phyloP scores from a whole-genome alignment of 2,113 vertebrate species.

The Anolis carolinensis region DNA sequence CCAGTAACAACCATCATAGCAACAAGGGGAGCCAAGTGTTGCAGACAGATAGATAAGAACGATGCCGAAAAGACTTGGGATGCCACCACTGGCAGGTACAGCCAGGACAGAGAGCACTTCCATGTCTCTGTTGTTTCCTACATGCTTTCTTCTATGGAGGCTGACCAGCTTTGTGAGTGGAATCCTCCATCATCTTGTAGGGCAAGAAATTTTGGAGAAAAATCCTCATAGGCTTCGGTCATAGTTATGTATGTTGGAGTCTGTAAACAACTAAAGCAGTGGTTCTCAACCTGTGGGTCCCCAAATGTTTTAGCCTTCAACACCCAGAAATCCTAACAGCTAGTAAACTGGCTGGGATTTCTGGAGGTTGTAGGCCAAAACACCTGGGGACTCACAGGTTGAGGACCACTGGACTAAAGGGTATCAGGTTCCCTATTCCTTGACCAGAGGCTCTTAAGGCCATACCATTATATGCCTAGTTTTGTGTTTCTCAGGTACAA shows the following conservation, averaged over 20 bases:
- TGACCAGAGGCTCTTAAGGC: not conserved
- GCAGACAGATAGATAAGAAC: not conserved
- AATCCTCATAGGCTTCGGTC: too few relatives aligned
- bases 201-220: too few relatives aligned
- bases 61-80: not conserved
- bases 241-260: not conserved
- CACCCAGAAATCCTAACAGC: too few relatives aligned
- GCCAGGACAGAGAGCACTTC: too few relatives aligned
- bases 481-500: not conserved
- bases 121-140: not conserved
- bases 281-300: too few relatives aligned
- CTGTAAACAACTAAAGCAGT: not conserved
- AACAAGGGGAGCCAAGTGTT: not conserved
- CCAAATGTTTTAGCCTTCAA: too few relatives aligned
- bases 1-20: not conserved
- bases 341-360: too few relatives aligned
- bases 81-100: too few relatives aligned
- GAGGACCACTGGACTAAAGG: too few relatives aligned
- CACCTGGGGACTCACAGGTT: too few relatives aligned
- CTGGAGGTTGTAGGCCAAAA: too few relatives aligned
- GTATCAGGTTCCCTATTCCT: too few relatives aligned
- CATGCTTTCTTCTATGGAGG: not conserved
- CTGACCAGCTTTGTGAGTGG: not conserved
- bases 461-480: not conserved
- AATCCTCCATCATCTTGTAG: not conserved